Conservation (phyloP, 2,113 vertebrate species). For the Datnioides undecimradiatus region DNA sequence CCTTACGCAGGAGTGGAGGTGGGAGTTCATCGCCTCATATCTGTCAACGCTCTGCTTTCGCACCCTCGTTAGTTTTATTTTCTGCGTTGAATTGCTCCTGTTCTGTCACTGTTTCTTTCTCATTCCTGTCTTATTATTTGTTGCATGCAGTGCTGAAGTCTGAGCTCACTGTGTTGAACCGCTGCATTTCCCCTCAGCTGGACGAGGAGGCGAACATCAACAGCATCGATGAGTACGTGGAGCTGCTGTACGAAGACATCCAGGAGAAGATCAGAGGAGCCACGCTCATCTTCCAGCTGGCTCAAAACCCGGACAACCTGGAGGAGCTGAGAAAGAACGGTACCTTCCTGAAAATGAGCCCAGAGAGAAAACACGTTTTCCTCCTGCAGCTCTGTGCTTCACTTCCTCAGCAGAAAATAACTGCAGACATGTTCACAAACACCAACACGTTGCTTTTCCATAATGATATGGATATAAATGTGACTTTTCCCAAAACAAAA, state of each 20-base stretch:
- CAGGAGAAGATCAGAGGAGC: conserved; percentile 93
- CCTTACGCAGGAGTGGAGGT: conserved; percentile 94
- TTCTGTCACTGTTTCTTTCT: no score
- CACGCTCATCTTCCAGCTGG: conserved; percentile 92
- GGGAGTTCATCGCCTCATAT: no score
- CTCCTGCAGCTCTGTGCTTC: neutral
- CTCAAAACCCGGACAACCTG: conserved; percentile 93
- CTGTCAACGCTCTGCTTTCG: no score
- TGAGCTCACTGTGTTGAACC: neutral
- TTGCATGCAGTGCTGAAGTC: neutral
- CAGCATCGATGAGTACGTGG: conserved; percentile 93
- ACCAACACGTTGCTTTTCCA: neutral
- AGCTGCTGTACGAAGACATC: conserved; percentile 93
- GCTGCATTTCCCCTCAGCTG: conserved; percentile 80
- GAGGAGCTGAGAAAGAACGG: conserved; percentile 93
- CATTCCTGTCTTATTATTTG: no score
- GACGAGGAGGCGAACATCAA: conserved; percentile 94
- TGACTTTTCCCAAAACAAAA: no score
- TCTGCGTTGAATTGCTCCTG: no score
- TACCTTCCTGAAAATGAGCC: conserved; percentile 49
- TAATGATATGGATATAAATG: no score
- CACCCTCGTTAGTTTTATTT: no score
- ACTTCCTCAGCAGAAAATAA: neutral
- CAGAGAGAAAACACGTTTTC: neutral
- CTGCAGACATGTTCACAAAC: neutral